Percentiles rank a stretch among this genome's conserved stretches.
These are phyloP conservation scores for Parazoanthus swiftii DNA, from an alignment of 92 coral and sea anemone genomes.

Conservation along the genomic window DNA sequence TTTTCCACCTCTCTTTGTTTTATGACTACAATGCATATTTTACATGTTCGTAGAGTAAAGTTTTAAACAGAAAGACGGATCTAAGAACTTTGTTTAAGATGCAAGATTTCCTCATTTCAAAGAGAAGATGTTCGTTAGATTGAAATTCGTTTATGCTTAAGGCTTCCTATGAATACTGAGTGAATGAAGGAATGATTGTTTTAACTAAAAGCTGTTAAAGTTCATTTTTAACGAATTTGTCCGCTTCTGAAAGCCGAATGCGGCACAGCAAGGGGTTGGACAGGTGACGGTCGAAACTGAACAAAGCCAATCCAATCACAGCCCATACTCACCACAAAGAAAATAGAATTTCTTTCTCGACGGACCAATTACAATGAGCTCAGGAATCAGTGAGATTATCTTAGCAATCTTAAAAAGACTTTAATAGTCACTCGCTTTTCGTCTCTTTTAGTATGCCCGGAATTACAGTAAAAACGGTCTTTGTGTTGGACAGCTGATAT, in stretches of 20 bases:
- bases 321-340: not conserved
- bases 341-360: not conserved
- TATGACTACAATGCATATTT: not conserved
- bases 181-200: not conserved
- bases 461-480: not conserved
- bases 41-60: too few relatives aligned
- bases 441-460: not conserved
- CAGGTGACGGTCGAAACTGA: not conserved
- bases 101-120: not conserved
- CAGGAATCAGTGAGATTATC: not conserved
- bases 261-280: not conserved
- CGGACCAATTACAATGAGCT: not conserved
- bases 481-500: not conserved
- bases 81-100: not conserved
- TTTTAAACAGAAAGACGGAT: not conserved
- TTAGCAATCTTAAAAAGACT: not conserved
- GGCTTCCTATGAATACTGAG: not conserved
- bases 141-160: not conserved
- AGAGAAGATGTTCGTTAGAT: not conserved
- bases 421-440: not conserved
- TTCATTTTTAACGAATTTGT: not conserved
- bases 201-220: not conserved
- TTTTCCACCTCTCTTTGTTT: too few relatives aligned
- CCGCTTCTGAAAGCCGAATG: not conserved
- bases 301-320: not conserved